Evolutionary conservation across 30 jellyfish, hydroid and myxozoan genomes (phyloP).

Genomic region (Rhopilema esculentum): DNA sequence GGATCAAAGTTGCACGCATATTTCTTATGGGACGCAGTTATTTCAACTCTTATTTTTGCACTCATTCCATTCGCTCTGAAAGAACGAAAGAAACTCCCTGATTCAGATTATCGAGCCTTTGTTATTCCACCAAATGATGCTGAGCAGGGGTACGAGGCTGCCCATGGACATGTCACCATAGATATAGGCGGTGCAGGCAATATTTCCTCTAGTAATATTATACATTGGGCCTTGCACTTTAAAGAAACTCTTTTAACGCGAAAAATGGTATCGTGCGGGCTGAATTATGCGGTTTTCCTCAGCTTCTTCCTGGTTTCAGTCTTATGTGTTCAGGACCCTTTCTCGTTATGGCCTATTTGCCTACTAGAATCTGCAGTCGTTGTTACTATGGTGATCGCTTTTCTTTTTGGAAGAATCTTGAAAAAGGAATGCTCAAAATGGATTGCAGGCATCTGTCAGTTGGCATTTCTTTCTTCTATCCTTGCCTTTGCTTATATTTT

Average conservation of each 20-base stretch:
- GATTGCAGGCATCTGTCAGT: not conserved
- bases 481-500: not conserved
- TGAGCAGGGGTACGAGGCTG: not conserved
- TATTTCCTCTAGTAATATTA: not conserved
- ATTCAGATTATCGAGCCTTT: constrained; percentile 11
- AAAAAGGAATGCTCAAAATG: constrained; percentile 7
- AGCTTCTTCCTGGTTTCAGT: not conserved
- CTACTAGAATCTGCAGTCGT: constrained; percentile 14
- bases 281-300: not conserved
- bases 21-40: constrained; percentile 59
- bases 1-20: constrained; percentile 33
- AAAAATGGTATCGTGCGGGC: not conserved
- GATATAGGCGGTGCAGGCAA: not conserved
- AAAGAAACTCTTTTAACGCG: not conserved
- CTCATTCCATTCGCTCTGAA: constrained; percentile 63
- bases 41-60: constrained; percentile 7
- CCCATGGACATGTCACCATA: not conserved
- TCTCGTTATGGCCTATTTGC: constrained; percentile 1
- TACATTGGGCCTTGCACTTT: not conserved
- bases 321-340: constrained; percentile 10
- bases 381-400: not conserved
- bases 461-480: not conserved
- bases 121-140: not conserved
- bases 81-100: constrained; percentile 30
- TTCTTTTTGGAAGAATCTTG: not conserved